These are phyloP conservation scores for Pollenia angustigena DNA, from an alignment of 2,888 invertebrate genomes.

Conservation along the genomic window DNA sequence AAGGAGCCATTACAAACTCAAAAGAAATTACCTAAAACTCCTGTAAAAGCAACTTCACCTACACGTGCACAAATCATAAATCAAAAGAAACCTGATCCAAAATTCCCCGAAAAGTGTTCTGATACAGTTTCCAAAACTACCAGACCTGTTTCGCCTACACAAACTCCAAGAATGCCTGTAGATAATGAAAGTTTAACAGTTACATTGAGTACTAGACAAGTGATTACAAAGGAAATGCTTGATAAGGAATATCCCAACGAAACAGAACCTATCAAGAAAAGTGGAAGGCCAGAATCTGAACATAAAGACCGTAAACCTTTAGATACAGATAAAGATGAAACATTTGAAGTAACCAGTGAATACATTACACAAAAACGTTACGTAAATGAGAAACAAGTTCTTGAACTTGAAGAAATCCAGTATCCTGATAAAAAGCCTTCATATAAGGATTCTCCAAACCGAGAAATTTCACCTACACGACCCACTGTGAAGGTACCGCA, in stretches of 20 bases:
- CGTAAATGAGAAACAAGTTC: constrained; percentile 1
- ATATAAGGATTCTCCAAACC: neutral
- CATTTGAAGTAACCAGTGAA: constrained; percentile 12
- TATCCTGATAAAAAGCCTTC: neutral
- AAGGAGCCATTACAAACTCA: neutral
- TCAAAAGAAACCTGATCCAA: constrained; percentile 1
- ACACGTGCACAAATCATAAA: neutral
- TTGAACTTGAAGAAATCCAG: neutral
- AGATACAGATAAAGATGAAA: constrained; percentile 14
- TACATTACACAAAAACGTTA: neutral
- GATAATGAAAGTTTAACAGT: neutral
- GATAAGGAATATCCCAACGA: constrained; percentile 7
- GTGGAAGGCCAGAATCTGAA: too few relatives aligned
- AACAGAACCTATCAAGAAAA: neutral
- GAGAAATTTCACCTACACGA: neutral
- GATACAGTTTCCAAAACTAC: neutral
- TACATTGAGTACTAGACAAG: neutral
- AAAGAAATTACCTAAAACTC: neutral
- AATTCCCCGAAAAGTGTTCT: neutral
- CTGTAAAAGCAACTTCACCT: neutral
- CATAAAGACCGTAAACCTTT: neutral
- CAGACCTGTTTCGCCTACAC: constrained; percentile 32
- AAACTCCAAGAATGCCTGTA: neutral
- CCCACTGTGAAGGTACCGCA: neutral
- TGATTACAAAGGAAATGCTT: neutral